Percentiles rank a stretch among this genome's conserved stretches.
These are phyloP conservation scores for Sphaerophoria rueppellii DNA, from an alignment of 2,888 invertebrate genomes.

Conservation along the genomic window DNA sequence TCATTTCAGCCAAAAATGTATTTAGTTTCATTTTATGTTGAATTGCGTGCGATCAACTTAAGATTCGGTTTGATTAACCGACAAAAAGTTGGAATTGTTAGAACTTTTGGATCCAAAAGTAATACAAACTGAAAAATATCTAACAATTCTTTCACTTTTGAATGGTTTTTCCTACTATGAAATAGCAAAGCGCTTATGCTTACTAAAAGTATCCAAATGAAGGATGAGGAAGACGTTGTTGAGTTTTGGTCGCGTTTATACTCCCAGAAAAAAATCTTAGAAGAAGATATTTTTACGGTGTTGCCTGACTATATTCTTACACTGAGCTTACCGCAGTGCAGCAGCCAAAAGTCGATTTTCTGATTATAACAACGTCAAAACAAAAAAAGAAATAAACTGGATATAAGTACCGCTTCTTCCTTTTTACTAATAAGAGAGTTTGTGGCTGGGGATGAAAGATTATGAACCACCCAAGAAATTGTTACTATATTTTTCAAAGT, in stretches of 20 bases:
- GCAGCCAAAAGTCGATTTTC: slow-evolving; percentile 22
- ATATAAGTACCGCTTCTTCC: slow-evolving; percentile 10
- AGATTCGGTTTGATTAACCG: too few species aligned
- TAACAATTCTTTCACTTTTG: slow-evolving; percentile 7
- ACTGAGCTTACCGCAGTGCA: slow-evolving; percentile 17
- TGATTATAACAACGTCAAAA: slow-evolving; percentile 23
- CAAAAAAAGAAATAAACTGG: slow-evolving; percentile 27
- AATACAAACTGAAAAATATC: slow-evolving; percentile 19
- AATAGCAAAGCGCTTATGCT: slow-evolving; percentile 10
- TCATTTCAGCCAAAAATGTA: too few species aligned
- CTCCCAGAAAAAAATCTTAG: slow-evolving; percentile 33
- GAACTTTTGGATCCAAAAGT: too few species aligned
- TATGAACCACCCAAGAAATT: slow-evolving; percentile 1
- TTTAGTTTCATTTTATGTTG: too few species aligned
- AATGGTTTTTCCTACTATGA: slow-evolving; percentile 23
- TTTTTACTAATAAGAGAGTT: slow-evolving; percentile 8
- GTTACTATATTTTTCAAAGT: slow-evolving; percentile 3
- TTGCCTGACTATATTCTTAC: slow-evolving; percentile 14
- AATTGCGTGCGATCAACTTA: too few species aligned
- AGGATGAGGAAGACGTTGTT: slow-evolving; percentile 6
- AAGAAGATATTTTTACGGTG: slow-evolving; percentile 29
- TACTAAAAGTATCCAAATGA: slow-evolving; percentile 5
- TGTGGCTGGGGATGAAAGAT: neutral
- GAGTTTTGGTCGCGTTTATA: slow-evolving; percentile 29
- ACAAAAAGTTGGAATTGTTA: too few species aligned